Evolutionary conservation across 2,113 vertebrate species (phyloP).

Genomic region (Zosterops borbonicus): DNA sequence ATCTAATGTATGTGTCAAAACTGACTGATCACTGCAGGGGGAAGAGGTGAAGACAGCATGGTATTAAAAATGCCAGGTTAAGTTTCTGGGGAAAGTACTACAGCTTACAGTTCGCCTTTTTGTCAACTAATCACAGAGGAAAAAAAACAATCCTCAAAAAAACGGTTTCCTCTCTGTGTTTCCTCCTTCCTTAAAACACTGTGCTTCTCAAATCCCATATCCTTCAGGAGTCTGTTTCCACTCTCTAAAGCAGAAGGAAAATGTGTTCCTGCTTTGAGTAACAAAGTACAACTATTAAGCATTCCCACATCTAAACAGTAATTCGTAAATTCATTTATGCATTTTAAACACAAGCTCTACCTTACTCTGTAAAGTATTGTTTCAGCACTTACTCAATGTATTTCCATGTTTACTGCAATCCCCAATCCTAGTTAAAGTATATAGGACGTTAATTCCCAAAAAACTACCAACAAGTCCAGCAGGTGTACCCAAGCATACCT

Average conservation of each 20-base stretch:
- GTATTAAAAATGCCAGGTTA: background rate
- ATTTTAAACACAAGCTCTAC: background rate
- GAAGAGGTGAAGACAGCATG: fast-evolving
- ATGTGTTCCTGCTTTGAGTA: background rate
- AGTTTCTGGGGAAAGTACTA: background rate
- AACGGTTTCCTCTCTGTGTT: background rate
- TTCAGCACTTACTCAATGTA: background rate
- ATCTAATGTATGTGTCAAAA: background rate
- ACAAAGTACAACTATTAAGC: background rate
- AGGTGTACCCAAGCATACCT: fast-evolving
- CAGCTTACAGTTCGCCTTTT: background rate
- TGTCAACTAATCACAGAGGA: background rate
- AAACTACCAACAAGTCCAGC: background rate
- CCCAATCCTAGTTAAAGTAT: background rate
- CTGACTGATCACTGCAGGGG: background rate
- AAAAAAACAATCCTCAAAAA: background rate
- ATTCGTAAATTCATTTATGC: background rate
- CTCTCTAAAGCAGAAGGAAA: background rate
- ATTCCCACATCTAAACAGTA: background rate
- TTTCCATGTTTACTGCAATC: background rate
- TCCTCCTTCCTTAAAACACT: background rate
- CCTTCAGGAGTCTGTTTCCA: background rate
- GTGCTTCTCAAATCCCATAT: background rate
- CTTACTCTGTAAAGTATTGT: background rate
- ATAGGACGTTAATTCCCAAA: background rate